phyloP scores from a whole-genome alignment of 2,797 vertebrate genomes.

The Melanotaenia nigrans region DNA sequence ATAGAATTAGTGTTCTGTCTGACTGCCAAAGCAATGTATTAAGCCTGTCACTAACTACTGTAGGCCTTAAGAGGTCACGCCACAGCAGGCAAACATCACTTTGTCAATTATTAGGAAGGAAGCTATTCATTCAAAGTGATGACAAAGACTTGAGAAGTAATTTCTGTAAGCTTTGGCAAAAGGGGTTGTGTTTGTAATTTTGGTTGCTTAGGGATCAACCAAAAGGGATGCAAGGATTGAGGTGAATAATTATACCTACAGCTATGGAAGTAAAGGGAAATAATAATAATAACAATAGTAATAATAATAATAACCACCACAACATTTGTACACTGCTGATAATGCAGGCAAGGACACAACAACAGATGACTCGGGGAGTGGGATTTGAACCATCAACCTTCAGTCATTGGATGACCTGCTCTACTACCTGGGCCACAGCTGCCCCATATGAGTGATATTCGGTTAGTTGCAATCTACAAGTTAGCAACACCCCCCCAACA shows the following conservation, averaged over 20 bases:
- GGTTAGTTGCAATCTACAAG: neutral
- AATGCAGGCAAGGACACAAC: too few species aligned
- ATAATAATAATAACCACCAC: too few species aligned
- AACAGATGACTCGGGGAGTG: too few species aligned
- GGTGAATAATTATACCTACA: neutral
- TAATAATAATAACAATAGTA: too few species aligned
- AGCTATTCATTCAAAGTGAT: slow-evolving; percentile 15
- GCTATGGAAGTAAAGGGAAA: neutral
- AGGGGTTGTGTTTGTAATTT: neutral
- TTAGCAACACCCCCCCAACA: neutral
- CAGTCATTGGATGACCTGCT: too few species aligned
- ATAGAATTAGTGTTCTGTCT: slow-evolving; percentile 54
- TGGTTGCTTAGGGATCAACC: neutral
- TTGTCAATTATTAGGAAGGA: slow-evolving; percentile 15
- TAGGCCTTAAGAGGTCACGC: slow-evolving; percentile 40
- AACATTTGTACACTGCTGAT: too few species aligned
- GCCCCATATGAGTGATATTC: neutral
- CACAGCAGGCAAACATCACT: slow-evolving; percentile 24
- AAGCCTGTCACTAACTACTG: slow-evolving; percentile 33
- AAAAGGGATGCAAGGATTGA: neutral
- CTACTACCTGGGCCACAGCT: too few species aligned
- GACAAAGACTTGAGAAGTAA: slow-evolving; percentile 15
- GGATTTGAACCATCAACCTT: too few species aligned
- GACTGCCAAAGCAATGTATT: slow-evolving; percentile 33
- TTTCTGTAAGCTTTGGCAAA: neutral